Base-by-base conservation (phyloP, 2,888 invertebrate species). In the Eremobia ochroleuca region DNA sequence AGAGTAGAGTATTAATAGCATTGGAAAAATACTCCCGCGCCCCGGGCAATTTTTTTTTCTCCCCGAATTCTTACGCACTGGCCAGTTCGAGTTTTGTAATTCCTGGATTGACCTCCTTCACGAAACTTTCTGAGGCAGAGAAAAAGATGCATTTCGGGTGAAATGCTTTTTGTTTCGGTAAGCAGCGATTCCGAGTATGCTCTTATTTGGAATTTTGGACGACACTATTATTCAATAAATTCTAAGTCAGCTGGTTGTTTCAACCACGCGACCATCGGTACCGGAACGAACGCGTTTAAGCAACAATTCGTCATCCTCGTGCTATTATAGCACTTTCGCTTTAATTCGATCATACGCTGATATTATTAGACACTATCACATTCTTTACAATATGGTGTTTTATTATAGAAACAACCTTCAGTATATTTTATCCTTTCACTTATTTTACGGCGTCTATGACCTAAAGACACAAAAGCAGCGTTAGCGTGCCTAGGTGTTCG, bases 271-370 rank as follows among this genome's bases (percentile, higher is more conserved):
- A 66, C 58, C 40, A 61, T 34, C 43, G 49, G 28, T 67, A 62
- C 28, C 64, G 74, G 79, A 79, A 83, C 79, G 86, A 71, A 69
- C 28, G 49, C 68, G 70, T 83, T 83, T 75, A 52, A 72, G 70
- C 61, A 83, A 85, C 59, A 68, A 81, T 75, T 76, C 59, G 73
- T 73, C 67, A 79, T 78, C 62, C 72, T 78, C 68, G 34, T 66
- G 66, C 28, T 70, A 28, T 28, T 66, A n/a, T n/a, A n/a, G 15
- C 65, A 86, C 80, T 86, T 84, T 84, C 84, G 79, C 75, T 79
- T 68, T 66, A 61, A 65, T 72, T 72, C 58, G 40, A 86, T 82
- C 9, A 75, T 43, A 49, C 28, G 34, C 64, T 70, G 64, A 76
- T 85, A 81, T 49, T 58, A 75, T 28, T 58, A 62, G 55, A 82